Evolutionary conservation across 2,113 vertebrate genomes (phyloP).

Genomic region (Arenaria interpres): DNA sequence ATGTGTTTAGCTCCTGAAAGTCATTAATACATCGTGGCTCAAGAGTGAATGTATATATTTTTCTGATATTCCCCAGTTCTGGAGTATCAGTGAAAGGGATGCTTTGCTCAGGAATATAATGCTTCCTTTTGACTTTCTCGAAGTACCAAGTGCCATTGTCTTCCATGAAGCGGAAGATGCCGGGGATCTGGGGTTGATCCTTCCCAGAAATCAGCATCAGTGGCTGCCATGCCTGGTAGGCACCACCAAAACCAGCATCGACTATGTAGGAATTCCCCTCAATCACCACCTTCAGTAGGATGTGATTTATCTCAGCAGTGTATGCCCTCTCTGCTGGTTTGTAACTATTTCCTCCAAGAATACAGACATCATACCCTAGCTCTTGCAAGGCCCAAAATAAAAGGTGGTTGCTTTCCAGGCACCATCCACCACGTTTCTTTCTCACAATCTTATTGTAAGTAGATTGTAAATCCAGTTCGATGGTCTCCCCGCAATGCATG

Average conservation of each 20-base stretch:
- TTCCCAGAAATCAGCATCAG: conserved; percentile 81
- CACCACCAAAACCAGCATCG: conserved; percentile 83
- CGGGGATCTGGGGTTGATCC: conserved; percentile 79
- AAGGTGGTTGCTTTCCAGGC: conserved; percentile 84
- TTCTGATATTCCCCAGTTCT: conserved; percentile 44
- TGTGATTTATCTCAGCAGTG: conserved; percentile 58
- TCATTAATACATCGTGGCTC: conserved; percentile 62
- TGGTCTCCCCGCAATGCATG: conserved; percentile 81
- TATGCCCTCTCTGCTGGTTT: conserved; percentile 34
- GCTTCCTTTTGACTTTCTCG: conserved; percentile 80
- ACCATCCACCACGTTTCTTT: conserved; percentile 83
- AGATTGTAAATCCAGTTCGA: conserved; percentile 70
- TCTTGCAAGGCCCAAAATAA: conserved; percentile 84
- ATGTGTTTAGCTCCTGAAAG: conserved; percentile 64
- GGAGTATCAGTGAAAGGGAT: conserved; percentile 58
- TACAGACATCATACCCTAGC: conserved; percentile 77
- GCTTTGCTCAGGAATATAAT: conserved; percentile 55
- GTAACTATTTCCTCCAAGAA: conserved; percentile 74
- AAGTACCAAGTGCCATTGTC: conserved; percentile 76
- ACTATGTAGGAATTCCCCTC: conserved; percentile 74
- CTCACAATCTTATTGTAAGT: conserved; percentile 82
- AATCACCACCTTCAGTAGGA: conserved; percentile 77
- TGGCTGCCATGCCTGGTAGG: conserved; percentile 80
- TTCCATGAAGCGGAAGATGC: conserved; percentile 75
- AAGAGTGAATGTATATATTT: conserved; percentile 77